Evolutionary conservation across 2,888 invertebrate species (phyloP).

Genomic region (Pyrgus malvae): DNA sequence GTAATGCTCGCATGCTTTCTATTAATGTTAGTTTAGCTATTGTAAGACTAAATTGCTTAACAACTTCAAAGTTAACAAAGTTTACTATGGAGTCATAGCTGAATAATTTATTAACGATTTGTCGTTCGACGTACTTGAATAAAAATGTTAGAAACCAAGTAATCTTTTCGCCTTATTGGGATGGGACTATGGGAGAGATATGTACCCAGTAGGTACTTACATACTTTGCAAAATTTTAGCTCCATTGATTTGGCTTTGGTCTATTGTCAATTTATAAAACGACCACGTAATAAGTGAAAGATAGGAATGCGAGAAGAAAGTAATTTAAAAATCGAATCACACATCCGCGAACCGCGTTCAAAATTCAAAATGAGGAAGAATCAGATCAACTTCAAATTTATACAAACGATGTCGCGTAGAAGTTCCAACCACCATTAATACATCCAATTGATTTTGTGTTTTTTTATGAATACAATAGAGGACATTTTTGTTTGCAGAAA

Average conservation of each 20-base stretch:
- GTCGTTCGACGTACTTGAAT: too few relatives aligned
- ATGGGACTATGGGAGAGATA: too few relatives aligned
- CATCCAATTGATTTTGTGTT: conserved; percentile 38
- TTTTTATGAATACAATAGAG: conserved; percentile 35
- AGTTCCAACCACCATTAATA: conserved; percentile 24
- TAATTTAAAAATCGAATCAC: conserved; percentile 58
- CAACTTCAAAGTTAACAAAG: neutral
- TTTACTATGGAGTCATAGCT: neutral
- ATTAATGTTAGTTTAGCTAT: conserved; percentile 38
- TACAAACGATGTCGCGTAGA: conserved; percentile 47
- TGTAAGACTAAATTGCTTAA: conserved; percentile 28
- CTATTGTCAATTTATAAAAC: conserved; percentile 2
- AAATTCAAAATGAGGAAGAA: conserved; percentile 61
- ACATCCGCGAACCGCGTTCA: conserved; percentile 49
- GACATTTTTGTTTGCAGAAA: conserved; percentile 38
- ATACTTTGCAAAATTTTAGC: too few relatives aligned
- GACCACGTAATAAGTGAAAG: conserved; percentile 19
- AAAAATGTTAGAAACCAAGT: too few relatives aligned
- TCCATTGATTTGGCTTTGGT: too few relatives aligned
- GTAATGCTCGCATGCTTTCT: conserved; percentile 44
- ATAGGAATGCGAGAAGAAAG: conserved; percentile 42
- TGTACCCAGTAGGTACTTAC: too few relatives aligned
- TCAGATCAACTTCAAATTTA: conserved; percentile 42
- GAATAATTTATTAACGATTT: neutral
- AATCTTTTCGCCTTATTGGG: too few relatives aligned